These are phyloP conservation scores for Accipiter virgatus DNA, from an alignment of 2,113 vertebrate genomes.

Conservation along the genomic window DNA sequence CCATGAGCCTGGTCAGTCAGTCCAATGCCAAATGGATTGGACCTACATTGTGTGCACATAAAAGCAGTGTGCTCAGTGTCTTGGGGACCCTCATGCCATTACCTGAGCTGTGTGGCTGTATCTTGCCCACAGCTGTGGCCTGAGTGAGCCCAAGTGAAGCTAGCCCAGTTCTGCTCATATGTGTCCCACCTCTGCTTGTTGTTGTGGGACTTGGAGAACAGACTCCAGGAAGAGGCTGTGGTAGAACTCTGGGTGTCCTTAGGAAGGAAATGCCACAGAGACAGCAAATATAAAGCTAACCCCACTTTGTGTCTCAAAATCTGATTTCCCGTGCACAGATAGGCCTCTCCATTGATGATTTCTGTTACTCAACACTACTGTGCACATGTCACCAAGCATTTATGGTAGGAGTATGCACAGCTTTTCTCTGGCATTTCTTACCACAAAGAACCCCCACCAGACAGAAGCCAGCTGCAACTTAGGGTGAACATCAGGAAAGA, in stretches of 20 bases:
- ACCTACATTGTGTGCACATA: neutral
- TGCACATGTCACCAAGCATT: neutral
- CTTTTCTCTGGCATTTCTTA: neutral
- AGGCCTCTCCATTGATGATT: neutral
- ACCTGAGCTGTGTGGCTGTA: neutral
- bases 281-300: neutral
- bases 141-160: neutral
- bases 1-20: neutral
- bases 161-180: neutral
- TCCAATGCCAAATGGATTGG: neutral
- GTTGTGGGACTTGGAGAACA: neutral
- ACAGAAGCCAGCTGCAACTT: neutral
- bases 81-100: neutral
- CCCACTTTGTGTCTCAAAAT: neutral
- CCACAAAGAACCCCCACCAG: neutral
- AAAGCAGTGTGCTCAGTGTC: neutral
- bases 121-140: neutral
- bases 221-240: neutral
- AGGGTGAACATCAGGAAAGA: neutral
- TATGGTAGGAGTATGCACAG: rapidly evolving
- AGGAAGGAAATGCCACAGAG: neutral
- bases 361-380: neutral
- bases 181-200: neutral
- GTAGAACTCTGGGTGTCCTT: neutral
- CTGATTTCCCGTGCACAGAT: neutral